Conservation (phyloP, 30 jellyfish, hydroid and myxozoan species). For the Aurelia sp. region DNA sequence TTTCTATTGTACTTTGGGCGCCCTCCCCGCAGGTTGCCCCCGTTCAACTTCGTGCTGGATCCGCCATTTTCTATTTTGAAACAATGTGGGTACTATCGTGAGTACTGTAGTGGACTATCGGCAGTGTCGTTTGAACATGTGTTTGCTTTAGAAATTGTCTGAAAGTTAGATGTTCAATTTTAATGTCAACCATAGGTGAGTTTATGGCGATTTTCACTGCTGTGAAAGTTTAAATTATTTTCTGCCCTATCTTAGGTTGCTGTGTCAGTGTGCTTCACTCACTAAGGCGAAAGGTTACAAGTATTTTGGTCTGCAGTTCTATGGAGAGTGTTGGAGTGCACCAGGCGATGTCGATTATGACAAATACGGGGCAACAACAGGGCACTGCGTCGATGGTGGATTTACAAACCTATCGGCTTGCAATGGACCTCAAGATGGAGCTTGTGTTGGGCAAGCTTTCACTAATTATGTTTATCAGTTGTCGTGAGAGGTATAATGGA, state of each 20-base stretch:
- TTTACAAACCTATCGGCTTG: background rate
- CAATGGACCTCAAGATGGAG: slow-evolving; percentile 10
- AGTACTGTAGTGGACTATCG: too few species aligned
- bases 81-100: too few species aligned
- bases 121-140: too few species aligned
- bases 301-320: slow-evolving; percentile 74
- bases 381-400: slow-evolving; percentile 26
- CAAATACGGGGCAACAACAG: slow-evolving; percentile 16
- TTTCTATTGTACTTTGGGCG: too few species aligned
- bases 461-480: slow-evolving; percentile 24
- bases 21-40: too few species aligned
- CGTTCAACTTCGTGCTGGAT: too few species aligned
- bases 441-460: slow-evolving; percentile 24
- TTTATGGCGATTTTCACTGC: too few species aligned
- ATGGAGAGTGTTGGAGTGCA: slow-evolving; percentile 93
- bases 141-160: too few species aligned
- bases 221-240: too few species aligned
- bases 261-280: slow-evolving; percentile 22
- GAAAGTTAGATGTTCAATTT: too few species aligned
- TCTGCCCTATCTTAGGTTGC: slow-evolving; percentile 2
- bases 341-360: slow-evolving; percentile 10
- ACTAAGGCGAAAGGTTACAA: slow-evolving; percentile 52
- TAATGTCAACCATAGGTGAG: too few species aligned
- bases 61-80: too few species aligned
- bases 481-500: background rate